Conservation (phyloP, 2,888 invertebrate species). For the Drosophila aldrichi region DNA sequence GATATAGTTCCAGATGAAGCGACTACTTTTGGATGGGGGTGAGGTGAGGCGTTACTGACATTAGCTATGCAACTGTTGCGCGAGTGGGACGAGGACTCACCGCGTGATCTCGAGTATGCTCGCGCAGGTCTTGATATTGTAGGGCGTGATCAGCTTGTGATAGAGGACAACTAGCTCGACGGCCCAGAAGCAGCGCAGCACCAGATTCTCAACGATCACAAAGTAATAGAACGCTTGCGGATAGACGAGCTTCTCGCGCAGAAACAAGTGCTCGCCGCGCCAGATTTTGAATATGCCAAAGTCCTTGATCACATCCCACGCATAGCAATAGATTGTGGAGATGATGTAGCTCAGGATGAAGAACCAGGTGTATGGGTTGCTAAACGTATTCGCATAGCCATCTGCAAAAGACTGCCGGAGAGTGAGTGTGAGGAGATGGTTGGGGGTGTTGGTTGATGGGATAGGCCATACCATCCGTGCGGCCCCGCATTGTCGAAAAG, state of each 20-base stretch:
- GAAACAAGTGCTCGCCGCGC: conserved; percentile 94
- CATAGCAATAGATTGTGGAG: conserved; percentile 96
- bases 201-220: conserved; percentile 97
- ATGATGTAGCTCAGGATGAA: conserved; percentile 93
- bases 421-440: conserved; percentile 26
- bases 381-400: conserved; percentile 87
- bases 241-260: conserved; percentile 97
- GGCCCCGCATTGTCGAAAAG: conserved; percentile 88
- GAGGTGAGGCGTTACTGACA: background rate
- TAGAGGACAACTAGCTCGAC: conserved; percentile 93
- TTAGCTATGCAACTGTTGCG: background rate
- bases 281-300: conserved; percentile 97
- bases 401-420: conserved; percentile 83
- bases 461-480: conserved; percentile 76
- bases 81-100: conserved; percentile 84
- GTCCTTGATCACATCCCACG: conserved; percentile 99
- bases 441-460: background rate
- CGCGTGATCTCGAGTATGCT: conserved; percentile 94
- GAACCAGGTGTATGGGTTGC: conserved; percentile 93
- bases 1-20: conserved; percentile 99
- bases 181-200: conserved; percentile 96
- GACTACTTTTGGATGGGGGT: conserved; percentile 83
- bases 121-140: conserved; percentile 91
- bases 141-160: conserved; percentile 89
- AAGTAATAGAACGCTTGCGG: conserved; percentile 93